Percentiles rank a stretch among this genome's conserved stretches.
phyloP scores from a whole-genome alignment of 2,888 invertebrate species.

The Troglohyphantes excavatus region DNA sequence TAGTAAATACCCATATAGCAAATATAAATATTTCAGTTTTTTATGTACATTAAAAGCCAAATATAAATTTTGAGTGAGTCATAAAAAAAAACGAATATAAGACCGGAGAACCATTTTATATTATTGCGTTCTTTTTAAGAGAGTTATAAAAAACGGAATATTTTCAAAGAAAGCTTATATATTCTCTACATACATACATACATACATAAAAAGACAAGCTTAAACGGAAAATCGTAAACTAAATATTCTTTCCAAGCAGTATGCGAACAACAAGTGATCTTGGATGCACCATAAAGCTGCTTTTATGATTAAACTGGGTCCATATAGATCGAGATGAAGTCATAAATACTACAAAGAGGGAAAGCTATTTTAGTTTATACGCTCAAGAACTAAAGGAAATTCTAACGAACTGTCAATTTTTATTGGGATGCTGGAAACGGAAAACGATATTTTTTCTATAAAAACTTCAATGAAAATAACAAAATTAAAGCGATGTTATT shows the following conservation, averaged over 20 bases:
- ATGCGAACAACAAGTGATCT: neutral
- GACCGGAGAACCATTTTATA: neutral
- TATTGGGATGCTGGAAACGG: too few relatives aligned
- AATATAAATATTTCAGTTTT: too few relatives aligned
- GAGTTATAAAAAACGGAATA: neutral
- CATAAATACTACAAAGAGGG: neutral
- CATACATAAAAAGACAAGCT: constrained; percentile 7
- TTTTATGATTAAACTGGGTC: constrained; percentile 10
- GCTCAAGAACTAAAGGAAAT: neutral
- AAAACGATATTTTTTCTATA: too few relatives aligned
- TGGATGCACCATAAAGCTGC: constrained; percentile 6
- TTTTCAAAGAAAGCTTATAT: neutral
- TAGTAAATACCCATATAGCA: too few relatives aligned
- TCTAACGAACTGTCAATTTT: neutral
- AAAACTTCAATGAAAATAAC: too few relatives aligned
- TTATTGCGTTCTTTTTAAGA: neutral
- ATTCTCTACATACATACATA: neutral
- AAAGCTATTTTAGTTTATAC: neutral
- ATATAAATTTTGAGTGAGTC: too few relatives aligned
- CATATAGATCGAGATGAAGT: neutral
- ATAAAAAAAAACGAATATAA: neutral
- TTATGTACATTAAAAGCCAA: too few relatives aligned
- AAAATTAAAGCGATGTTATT: too few relatives aligned
- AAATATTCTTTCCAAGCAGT: neutral
- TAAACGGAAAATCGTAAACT: neutral